Evolutionary conservation across 2,797 vertebrate genomes (phyloP).

Genomic region (Novumbra hubbsi): DNA sequence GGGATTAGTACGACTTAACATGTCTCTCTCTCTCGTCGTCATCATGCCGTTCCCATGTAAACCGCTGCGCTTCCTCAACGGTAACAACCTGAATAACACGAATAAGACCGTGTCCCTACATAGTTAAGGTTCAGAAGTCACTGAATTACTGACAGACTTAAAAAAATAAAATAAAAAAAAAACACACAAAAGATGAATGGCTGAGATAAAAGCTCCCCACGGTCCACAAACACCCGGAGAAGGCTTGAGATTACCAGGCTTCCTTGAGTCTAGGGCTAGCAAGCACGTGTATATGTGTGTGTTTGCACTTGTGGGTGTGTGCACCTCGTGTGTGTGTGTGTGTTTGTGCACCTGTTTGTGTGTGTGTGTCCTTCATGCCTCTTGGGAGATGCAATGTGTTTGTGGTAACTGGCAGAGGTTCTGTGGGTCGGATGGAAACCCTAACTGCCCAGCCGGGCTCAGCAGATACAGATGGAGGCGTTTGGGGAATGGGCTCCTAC

Average conservation of each 20-base stretch:
- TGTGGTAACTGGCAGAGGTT: neutral
- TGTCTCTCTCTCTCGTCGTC: neutral
- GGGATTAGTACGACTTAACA: neutral
- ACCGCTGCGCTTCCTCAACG: neutral
- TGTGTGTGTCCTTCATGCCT: neutral
- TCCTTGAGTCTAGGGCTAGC: neutral
- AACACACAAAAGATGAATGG: neutral
- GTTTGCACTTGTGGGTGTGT: neutral
- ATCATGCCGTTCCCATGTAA: neutral
- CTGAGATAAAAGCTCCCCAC: neutral
- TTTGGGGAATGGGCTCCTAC: conserved; percentile 3
- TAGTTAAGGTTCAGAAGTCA: neutral
- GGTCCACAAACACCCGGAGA: conserved; percentile 3
- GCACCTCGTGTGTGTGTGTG: neutral
- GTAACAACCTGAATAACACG: neutral
- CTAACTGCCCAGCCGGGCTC: neutral
- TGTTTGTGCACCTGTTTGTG: neutral
- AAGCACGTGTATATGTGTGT: neutral
- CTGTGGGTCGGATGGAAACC: neutral
- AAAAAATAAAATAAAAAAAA: neutral
- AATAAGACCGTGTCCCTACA: neutral
- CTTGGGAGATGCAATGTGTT: neutral
- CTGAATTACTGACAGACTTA: neutral
- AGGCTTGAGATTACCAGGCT: neutral
- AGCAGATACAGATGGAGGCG: neutral